Percentiles rank a stretch among this genome's conserved stretches.
Conservation (phyloP, 2,113 vertebrate genomes). For the Dasyprocta punctata region DNA sequence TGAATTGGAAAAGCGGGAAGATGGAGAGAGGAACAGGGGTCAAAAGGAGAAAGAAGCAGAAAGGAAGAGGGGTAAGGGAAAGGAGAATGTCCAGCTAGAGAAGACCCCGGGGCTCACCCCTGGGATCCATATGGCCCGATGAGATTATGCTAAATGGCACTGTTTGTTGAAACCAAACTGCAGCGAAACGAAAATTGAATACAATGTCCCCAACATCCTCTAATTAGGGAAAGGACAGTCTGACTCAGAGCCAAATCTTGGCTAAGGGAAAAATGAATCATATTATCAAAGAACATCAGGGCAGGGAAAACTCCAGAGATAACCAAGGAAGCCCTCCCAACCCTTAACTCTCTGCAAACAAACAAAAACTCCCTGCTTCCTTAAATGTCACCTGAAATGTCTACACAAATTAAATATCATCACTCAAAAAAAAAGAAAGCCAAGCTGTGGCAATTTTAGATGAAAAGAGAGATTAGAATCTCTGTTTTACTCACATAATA, state of each 20-base stretch:
- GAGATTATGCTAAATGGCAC: neutral
- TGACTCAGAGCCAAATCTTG: slow-evolving; percentile 7
- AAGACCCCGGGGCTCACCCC: neutral
- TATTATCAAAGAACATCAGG: neutral
- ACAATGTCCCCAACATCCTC: neutral
- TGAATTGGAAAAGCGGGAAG: neutral
- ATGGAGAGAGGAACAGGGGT: neutral
- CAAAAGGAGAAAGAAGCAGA: neutral
- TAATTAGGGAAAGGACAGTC: neutral
- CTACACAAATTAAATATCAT: neutral
- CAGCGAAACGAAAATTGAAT: neutral
- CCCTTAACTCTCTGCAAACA: neutral
- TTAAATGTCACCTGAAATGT: neutral
- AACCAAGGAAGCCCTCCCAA: neutral
- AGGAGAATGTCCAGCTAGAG: no score
- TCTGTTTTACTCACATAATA: neutral
- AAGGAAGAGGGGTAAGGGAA: neutral
- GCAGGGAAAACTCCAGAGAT: neutral
- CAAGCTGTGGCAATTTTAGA: neutral
- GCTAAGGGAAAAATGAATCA: neutral
- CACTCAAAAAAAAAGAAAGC: neutral
- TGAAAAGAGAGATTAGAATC: neutral
- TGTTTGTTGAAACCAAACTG: neutral
- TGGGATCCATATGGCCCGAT: neutral
- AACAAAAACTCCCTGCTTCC: neutral